phyloP scores from a whole-genome alignment of 2,888 invertebrate species.

The Steinernema hermaphroditum region DNA sequence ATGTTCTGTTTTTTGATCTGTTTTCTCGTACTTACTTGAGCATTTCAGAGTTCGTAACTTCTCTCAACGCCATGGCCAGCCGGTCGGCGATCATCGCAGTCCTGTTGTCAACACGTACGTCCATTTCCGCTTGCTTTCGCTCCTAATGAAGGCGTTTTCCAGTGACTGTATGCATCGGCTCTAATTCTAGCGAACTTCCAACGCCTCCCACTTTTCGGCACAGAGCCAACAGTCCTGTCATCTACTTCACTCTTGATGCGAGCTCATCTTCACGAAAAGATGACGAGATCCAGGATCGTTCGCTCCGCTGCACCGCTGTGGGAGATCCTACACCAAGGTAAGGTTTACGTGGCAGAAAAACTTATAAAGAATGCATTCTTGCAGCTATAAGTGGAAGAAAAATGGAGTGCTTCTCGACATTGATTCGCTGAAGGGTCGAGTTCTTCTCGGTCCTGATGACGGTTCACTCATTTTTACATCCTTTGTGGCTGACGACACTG shows the following conservation, averaged over 20 bases:
- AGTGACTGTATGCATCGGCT: too few relatives aligned
- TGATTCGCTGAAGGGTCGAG: slow-evolving; percentile 76
- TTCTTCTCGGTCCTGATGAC: slow-evolving; percentile 87
- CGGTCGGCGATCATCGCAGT: too few relatives aligned
- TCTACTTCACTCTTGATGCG: slow-evolving; percentile 51
- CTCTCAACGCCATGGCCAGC: too few relatives aligned
- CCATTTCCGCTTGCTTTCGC: too few relatives aligned
- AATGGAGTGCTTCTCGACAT: slow-evolving; percentile 85
- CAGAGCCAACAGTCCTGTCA: slow-evolving; percentile 40
- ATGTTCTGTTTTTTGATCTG: too few relatives aligned
- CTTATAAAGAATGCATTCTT: slow-evolving; percentile 29
- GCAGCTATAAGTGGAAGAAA: slow-evolving; percentile 80
- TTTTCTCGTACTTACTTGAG: too few relatives aligned
- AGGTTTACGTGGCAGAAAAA: slow-evolving; percentile 67
- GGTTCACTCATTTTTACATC: slow-evolving; percentile 75
- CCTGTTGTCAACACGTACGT: too few relatives aligned
- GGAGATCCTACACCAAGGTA: slow-evolving; percentile 91
- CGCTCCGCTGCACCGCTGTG: slow-evolving; percentile 92
- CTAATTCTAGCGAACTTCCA: slow-evolving; percentile 34
- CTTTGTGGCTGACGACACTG: slow-evolving; percentile 47
- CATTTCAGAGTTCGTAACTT: too few relatives aligned
- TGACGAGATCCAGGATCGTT: slow-evolving; percentile 64
- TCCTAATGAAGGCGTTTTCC: too few relatives aligned
- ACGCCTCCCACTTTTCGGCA: slow-evolving; percentile 51
- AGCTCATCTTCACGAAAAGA: slow-evolving; percentile 36